Conservation (phyloP, 2,113 vertebrate species). For the Callopanchax toddi region DNA sequence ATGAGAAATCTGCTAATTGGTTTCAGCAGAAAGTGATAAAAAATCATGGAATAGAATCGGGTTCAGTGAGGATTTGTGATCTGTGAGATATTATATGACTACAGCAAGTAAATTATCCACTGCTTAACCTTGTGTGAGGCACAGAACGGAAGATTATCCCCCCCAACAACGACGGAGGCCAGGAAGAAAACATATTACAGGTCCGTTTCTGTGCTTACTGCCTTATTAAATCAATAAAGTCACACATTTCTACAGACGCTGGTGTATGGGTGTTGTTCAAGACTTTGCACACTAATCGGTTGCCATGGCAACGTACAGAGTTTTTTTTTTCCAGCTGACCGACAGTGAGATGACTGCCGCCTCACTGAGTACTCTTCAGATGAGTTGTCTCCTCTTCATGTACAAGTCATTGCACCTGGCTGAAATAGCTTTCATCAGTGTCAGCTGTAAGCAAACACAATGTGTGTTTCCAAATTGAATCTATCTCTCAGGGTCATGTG, state of each 20-base stretch:
- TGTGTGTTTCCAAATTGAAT: neutral
- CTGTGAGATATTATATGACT: slow-evolving; percentile 24
- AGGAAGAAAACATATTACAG: slow-evolving; percentile 7
- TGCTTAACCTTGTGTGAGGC: slow-evolving; percentile 21
- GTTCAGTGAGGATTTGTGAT: slow-evolving; percentile 42
- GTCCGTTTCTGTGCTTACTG: slow-evolving; percentile 6
- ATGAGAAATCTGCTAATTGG: slow-evolving; percentile 59
- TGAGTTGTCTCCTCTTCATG: slow-evolving; percentile 31
- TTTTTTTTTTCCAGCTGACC: slow-evolving; percentile 48
- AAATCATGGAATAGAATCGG: slow-evolving; percentile 31
- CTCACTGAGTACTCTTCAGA: slow-evolving; percentile 38
- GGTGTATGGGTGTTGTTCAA: slow-evolving; percentile 43
- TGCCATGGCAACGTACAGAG: slow-evolving; percentile 62
- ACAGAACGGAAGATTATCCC: neutral
- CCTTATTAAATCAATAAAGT: slow-evolving; percentile 34
- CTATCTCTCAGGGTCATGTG: neutral
- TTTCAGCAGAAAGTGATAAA: slow-evolving; percentile 27
- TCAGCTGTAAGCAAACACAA: neutral
- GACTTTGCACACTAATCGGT: slow-evolving; percentile 59
- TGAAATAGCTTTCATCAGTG: slow-evolving; percentile 1
- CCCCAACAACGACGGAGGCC: neutral
- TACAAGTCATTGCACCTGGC: slow-evolving; percentile 3
- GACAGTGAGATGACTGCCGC: slow-evolving; percentile 56
- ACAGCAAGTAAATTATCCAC: slow-evolving; percentile 21
- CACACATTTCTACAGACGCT: slow-evolving; percentile 38